Evolutionary conservation across 2,113 vertebrate genomes (phyloP), one percentile per base, ranked within the genome.

Genomic region (Myanophis thanlyinensis): DNA sequence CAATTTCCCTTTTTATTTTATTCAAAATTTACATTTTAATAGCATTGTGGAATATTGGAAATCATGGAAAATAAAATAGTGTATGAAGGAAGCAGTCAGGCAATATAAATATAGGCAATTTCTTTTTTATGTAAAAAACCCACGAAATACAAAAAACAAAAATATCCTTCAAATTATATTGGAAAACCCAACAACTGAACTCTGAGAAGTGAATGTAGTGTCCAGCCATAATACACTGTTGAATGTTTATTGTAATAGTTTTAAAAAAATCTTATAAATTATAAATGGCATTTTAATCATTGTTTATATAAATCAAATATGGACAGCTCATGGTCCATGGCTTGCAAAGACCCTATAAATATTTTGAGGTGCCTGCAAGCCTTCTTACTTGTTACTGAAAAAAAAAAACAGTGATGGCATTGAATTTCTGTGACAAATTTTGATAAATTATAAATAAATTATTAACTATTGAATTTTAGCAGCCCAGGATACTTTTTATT

Each of bases 61-160:
- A 73, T 18, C 46, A 67, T 67, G n/a, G 23, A 90, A 47, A 51
- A 95, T 94, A 88, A 23, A 59, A 46, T 90, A 95, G 89, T 67
- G 13, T 87, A 93, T 48, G 92, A 95, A 92, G 92, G 91, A 93
- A 89, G 93, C 91, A 93, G 85, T 94, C 0, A 89, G 87, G 25
- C 87, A 96, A 90, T 67, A 94, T 93, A 93, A 95, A 94, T 73
- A 3, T 94, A 95, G 8, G 89, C 0, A 88, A 88, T 91, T 94
- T 93, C 40, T 93, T 95, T 49, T 51, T 59, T 47, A 51, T 92
- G 53, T 88, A 89, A 85, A 73, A 80, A 94, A 1, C 20, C 23
- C 53, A 3, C 0, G 18, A n/a, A 89, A 49, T 46, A 93, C 92
- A 95, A 95, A 95, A 92, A 85, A 47, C n/a, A 73, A 92, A 95